Evolutionary conservation across 2,888 invertebrate species (phyloP).

Genomic region (Lycia hirtaria): DNA sequence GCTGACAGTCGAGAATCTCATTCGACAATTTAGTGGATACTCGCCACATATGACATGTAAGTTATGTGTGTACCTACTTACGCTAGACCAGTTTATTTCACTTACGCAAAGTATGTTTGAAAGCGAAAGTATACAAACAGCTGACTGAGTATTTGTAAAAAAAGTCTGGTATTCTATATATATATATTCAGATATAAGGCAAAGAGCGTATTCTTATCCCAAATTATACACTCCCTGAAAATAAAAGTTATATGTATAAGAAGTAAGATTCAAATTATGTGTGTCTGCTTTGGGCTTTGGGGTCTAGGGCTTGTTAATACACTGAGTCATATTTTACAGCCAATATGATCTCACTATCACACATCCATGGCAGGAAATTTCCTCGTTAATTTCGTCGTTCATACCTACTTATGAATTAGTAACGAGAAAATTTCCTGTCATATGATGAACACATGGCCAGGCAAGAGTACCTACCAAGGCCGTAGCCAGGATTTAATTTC

Average conservation of each 20-base stretch:
- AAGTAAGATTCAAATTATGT: too few species aligned
- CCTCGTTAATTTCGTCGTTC: too few species aligned
- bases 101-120: constrained; percentile 7
- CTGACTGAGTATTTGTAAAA: neutral
- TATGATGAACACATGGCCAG: too few species aligned
- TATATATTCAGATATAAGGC: neutral
- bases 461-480: too few species aligned
- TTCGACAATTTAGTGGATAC: neutral
- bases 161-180: neutral
- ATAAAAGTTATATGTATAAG: too few species aligned
- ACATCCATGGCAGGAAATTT: constrained; percentile 6
- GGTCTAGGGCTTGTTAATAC: too few species aligned
- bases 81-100: too few species aligned
- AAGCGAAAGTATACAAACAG: constrained; percentile 13
- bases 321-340: neutral
- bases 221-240: neutral
- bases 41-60: too few species aligned
- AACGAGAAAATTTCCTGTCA: too few species aligned
- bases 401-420: too few species aligned
- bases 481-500: too few species aligned
- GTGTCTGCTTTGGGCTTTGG: too few species aligned
- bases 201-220: neutral
- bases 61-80: neutral
- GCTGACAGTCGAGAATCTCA: constrained; percentile 5
- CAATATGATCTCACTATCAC: neutral